Base-by-base conservation (phyloP, 2,888 invertebrate species). In the Drosophila dives region DNA sequence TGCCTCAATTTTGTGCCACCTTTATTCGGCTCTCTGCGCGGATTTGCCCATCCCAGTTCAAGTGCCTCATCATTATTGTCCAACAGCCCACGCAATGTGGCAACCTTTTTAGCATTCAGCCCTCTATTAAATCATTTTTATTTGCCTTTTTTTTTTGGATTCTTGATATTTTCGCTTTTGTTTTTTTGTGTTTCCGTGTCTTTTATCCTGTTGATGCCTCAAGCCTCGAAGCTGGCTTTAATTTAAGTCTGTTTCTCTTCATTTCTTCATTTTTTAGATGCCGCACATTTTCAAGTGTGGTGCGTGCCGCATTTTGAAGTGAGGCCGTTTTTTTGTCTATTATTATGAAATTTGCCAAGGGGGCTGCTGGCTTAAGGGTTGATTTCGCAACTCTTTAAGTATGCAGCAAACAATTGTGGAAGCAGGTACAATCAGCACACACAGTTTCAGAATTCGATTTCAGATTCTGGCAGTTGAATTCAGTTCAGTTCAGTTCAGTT, bases 401-500 rank as follows among this genome's bases (percentile, higher is more conserved):
- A 36, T 40, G 64, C 56, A 55, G 61, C 75, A 60, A 70, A 74
- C 62, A 75, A 78, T 12, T n/a, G 17, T 55, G 70, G 70, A 60
- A 62, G 74, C 70, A 75, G 75, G 79, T 81, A 85, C 90, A 83
- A 88, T 90, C 86, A 86, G 75, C 69, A 45, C 56, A 58, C 66
- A 60, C 80, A 54, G 72, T 33, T 70, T 42, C 66, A 49, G 62
- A 77, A 79, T 74, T 82, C 78, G 77, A 81, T 79, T 89, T 60
- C 72, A 66, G 66, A 33, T 53, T 32, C 56, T 33, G 56, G n/a
- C 72, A 45, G 23, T 45, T 45, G 45, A 45, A 15, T 45, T 45
- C 45, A 45, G 45, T 15, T 45, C 34, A 36, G 23, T 36, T 75
- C 84, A 26, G 29, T 45, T 45, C 45, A 45, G 45, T 15, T 45